Evolutionary conservation across 2,113 vertebrate genomes (phyloP).

Genomic region (Ploceus nigricollis): DNA sequence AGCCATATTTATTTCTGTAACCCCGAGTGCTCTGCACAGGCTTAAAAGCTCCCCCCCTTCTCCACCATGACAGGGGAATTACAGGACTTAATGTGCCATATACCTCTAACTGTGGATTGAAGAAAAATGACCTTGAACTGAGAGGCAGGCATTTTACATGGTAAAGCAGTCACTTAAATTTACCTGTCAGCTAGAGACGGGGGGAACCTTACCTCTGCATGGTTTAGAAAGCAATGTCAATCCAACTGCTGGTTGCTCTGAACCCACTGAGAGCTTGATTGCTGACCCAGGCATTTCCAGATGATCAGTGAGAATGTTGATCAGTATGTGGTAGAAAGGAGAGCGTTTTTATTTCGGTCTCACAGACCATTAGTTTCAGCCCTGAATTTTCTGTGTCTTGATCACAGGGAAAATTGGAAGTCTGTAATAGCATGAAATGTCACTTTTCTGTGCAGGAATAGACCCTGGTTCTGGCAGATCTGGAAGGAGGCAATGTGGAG

Average conservation of each 20-base stretch:
- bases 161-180: slow-evolving; percentile 17
- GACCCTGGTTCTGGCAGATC: neutral
- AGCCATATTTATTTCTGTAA: slow-evolving; percentile 27
- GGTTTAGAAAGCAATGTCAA: neutral
- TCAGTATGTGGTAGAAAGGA: neutral
- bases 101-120: neutral
- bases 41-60: slow-evolving; percentile 27
- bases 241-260: neutral
- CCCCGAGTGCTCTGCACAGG: neutral
- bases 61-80: neutral
- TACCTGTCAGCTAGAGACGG: neutral
- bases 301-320: neutral
- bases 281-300: neutral
- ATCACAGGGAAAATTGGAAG: neutral
- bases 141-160: neutral
- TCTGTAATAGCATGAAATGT: neutral
- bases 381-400: neutral
- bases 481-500: neutral
- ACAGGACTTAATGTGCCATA: slow-evolving; percentile 7
- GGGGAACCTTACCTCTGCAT: neutral
- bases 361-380: neutral
- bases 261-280: neutral
- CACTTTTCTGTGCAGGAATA: neutral
- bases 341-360: neutral
- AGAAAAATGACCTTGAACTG: slow-evolving; percentile 51